Percentiles rank a stretch among this genome's conserved stretches.
phyloP scores from a whole-genome alignment of 2,888 invertebrate species.

The Strigamia crassipes region DNA sequence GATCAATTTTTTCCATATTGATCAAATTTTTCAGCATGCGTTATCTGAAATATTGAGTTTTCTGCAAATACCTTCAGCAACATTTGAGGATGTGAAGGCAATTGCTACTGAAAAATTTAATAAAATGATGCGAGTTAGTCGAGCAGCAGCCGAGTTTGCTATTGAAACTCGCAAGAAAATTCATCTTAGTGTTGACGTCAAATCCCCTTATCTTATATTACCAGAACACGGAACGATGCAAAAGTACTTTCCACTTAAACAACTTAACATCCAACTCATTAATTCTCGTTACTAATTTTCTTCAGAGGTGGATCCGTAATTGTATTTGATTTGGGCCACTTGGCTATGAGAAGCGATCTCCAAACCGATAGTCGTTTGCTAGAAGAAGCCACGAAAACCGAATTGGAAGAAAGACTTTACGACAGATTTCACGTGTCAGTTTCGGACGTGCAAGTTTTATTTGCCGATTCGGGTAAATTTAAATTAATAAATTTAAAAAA shows the following conservation, averaged over 20 bases:
- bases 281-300: not conserved
- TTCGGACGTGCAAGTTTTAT: slow-evolving; percentile 69
- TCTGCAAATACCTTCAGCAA: slow-evolving; percentile 61
- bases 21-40: slow-evolving; percentile 65
- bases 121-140: slow-evolving; percentile 59
- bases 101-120: slow-evolving; percentile 56
- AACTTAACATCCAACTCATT: no score
- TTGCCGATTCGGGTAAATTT: slow-evolving; percentile 65
- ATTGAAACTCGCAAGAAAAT: slow-evolving; percentile 66
- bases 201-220: slow-evolving; percentile 75
- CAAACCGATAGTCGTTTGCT: slow-evolving; percentile 69
- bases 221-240: slow-evolving; percentile 72
- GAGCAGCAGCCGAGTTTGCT: slow-evolving; percentile 63
- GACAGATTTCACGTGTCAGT: slow-evolving; percentile 74
- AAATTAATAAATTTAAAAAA: not conserved
- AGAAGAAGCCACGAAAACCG: slow-evolving; percentile 80
- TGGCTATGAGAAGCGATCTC: slow-evolving; percentile 72
- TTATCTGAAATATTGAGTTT: slow-evolving; percentile 73
- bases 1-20: no score
- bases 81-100: slow-evolving; percentile 50
- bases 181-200: slow-evolving; percentile 73
- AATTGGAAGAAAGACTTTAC: slow-evolving; percentile 78
- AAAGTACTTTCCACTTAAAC: slow-evolving; percentile 53
- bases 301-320: slow-evolving; percentile 69
- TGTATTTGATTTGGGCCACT: slow-evolving; percentile 73